phyloP scores from a whole-genome alignment of 2,113 vertebrate species.

The Dasypus novemcinctus region DNA sequence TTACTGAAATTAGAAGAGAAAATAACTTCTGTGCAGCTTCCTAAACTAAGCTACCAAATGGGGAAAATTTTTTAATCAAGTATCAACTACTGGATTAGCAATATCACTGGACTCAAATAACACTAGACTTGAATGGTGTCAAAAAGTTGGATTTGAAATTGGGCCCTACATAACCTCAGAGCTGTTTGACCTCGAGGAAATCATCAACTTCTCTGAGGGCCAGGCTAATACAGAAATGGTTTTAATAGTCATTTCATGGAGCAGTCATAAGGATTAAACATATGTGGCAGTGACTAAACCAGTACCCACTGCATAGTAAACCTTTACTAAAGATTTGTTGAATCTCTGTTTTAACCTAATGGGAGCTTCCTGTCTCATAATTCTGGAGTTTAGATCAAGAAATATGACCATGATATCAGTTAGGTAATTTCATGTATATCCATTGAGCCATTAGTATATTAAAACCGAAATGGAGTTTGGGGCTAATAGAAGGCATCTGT shows the following conservation, averaged over 20 bases:
- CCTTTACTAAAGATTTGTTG: not conserved
- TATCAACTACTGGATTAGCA: not conserved
- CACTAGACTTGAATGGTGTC: not conserved
- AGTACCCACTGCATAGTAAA: not conserved
- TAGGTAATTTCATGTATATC: not conserved
- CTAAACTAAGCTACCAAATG: not conserved
- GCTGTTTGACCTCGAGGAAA: not conserved
- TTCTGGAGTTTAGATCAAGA: not conserved
- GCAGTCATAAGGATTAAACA: not conserved
- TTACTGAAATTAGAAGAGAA: not conserved
- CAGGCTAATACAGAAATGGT: not conserved
- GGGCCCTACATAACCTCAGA: not conserved
- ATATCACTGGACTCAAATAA: not conserved
- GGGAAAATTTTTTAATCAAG: not conserved
- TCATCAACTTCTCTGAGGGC: not conserved
- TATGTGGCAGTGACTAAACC: not conserved
- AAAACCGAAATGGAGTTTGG: not conserved
- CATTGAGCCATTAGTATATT: not conserved
- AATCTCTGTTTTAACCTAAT: not conserved
- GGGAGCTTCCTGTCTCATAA: not conserved
- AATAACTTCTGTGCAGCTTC: not conserved
- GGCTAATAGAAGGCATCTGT: not conserved
- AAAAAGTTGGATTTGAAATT: not conserved
- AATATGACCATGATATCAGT: not conserved
- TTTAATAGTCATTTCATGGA: not conserved